phyloP scores from a whole-genome alignment of 1,140 invertebrate species.

The Ceratitis capitata region DNA sequence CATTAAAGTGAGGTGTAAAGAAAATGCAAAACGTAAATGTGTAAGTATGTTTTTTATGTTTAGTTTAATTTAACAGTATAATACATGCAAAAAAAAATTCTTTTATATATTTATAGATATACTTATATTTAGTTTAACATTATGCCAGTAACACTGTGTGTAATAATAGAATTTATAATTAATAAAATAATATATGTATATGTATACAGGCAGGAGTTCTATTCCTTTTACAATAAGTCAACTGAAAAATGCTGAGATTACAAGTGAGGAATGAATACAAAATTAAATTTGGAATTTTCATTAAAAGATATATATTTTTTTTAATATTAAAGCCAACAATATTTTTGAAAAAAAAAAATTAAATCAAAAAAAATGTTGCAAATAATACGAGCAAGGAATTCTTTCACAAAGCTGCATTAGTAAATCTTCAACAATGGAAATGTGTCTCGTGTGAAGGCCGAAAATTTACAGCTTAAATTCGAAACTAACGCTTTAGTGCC shows the following conservation, averaged over 20 bases:
- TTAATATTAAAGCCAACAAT: slow-evolving; percentile 29
- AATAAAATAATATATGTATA: background rate
- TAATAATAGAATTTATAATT: too few relatives aligned
- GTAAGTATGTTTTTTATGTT: slow-evolving; percentile 2
- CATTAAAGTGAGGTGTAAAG: background rate
- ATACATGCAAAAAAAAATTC: background rate
- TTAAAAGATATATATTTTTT: slow-evolving; percentile 16
- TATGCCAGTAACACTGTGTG: slow-evolving; percentile 21
- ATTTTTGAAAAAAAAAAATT: background rate
- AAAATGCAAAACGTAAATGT: slow-evolving; percentile 29
- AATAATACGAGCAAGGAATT: slow-evolving; percentile 12
- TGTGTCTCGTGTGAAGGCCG: too few relatives aligned
- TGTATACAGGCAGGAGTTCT: background rate
- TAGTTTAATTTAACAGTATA: slow-evolving; percentile 18
- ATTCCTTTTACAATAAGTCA: background rate
- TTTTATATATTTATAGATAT: background rate
- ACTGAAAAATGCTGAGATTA: slow-evolving; percentile 1
- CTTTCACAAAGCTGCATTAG: too few relatives aligned
- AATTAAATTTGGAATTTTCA: background rate
- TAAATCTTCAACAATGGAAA: too few relatives aligned
- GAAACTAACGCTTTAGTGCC: background rate
- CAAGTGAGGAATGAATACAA: background rate
- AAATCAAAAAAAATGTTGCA: too few relatives aligned
- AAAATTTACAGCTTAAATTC: background rate
- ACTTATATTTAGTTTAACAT: slow-evolving; percentile 10